Base-by-base conservation (phyloP, 2,797 vertebrate genomes). In the Crax fasciolata region DNA sequence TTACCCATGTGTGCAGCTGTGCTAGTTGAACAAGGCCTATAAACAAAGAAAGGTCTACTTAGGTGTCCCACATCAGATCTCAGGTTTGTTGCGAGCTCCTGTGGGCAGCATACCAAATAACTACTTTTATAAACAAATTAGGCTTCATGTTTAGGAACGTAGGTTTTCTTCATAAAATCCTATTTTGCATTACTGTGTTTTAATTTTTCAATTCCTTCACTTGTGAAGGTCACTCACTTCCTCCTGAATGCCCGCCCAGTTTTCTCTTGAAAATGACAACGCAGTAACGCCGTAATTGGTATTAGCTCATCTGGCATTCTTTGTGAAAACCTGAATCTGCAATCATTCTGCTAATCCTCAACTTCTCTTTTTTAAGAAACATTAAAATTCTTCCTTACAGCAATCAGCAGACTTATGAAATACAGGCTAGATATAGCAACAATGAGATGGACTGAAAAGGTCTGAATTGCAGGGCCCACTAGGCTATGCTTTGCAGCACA, bases 291-390 rank as follows among this genome's bases (percentile, higher is more conserved):
- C 44, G 63, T 59, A 82, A 48, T 48, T 23, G 4, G 2, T 54
- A 72, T 62, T 67, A 85, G 55, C 43, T 84, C 25, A 89, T 95
- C 58, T 84, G 43, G 14, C 78, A 94, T 84, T 92, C 74, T 66
- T 5, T 70, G 24, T 79, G 92, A 90, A 94, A 90, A 44, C 21
- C 51, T 32, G 59, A 82, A 11, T 66, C 39, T 74, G 51, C 88
- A 95, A 58, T 81, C 88, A 93, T 62, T 90, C 73, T 81, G 25
- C 55, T 84, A 90, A 88, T 20, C 16, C 70, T 43, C n/a, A 76
- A 16, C 46, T 84, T 58, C 54, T 71, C 43, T 92, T 84, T 82
- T 74, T 89, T 79, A 75, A 77, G 87, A 77, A 78, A 87, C 49
- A 2, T 20, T 84, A 48, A 32, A 84, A 20, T 27, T 82, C 89